Percentiles rank a stretch among this genome's conserved stretches.
Conservation (phyloP, 1,140 invertebrate species). For the Drosophila quadrilineata region DNA sequence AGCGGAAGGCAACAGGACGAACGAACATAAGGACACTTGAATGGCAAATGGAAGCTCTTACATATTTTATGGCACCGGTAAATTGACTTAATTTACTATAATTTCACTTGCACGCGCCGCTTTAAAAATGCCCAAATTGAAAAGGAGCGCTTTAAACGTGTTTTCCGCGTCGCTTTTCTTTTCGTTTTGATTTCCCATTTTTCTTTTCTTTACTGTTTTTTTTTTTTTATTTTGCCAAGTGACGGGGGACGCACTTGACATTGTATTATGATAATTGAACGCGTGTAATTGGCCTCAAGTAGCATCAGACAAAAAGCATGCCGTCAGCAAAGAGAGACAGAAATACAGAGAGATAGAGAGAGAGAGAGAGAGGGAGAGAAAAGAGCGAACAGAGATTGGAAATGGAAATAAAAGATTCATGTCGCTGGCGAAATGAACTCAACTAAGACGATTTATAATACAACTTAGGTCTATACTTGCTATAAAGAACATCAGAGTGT, state of each 20-base stretch:
- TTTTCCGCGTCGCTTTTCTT: conserved; percentile 22
- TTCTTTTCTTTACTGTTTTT: conserved; percentile 13
- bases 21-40: conserved; percentile 54
- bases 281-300: conserved; percentile 77
- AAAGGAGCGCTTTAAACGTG: conserved; percentile 52
- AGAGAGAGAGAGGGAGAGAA: not conserved
- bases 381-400: not conserved
- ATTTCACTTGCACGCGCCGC: conserved; percentile 46
- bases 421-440: conserved; percentile 41
- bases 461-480: not conserved
- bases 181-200: not conserved
- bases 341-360: too few relatives aligned
- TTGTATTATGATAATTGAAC: conserved; percentile 81
- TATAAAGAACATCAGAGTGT: not conserved
- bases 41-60: conserved; percentile 49
- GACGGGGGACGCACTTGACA: conserved; percentile 41
- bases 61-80: conserved; percentile 74
- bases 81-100: conserved; percentile 76
- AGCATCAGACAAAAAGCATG: conserved; percentile 36
- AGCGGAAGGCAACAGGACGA: too few relatives aligned
- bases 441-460: conserved; percentile 68
- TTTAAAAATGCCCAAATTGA: conserved; percentile 71
- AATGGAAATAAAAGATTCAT: conserved; percentile 72
- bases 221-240: too few relatives aligned
- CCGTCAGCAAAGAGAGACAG: conserved; percentile 27